Base-by-base conservation (phyloP, 2,797 vertebrate genomes). In the Taenioides sp. region DNA sequence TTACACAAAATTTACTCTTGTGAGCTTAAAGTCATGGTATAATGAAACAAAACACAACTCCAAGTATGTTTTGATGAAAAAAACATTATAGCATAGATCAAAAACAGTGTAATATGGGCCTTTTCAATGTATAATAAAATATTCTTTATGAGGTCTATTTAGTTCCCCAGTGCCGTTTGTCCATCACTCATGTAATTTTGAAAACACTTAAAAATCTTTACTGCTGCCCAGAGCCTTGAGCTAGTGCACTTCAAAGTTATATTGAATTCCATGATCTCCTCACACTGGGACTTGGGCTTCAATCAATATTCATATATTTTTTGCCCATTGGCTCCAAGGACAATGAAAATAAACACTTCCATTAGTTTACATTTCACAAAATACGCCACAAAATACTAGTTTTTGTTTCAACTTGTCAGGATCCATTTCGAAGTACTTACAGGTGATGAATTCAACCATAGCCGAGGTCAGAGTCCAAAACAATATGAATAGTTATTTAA, bases 221-320 rank as follows among this genome's bases (percentile, higher is more conserved):
- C 77, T 1, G 23, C 0, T 58, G 75, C 69, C 80, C 71, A 83
- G 65, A 84, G 79, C 83, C 69, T n/a, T 5, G 1, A 73, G 69
- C 20, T 52, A 49, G 74, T 54, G 79, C 49, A 77, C 72, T 83
- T 81, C 81, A 84, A 79, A 85, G 58, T 69, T 75, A 68, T 81
- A 72, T 60, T 66, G 77, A 79, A 72, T 77, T 72, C 61, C 58
- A 65, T 63, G 72, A 85, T 85, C 80, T 87, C 65, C 57, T 74
- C 68, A 72, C 77, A 80, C 75, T 52, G 69, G 61, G 65, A 85
- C 62, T 65, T 22, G 40, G 23, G 34, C 73, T 69, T 31, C 58
- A 73, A 89, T 91, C 43, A 47, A 82, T 79, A 89, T 90, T 84
- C 85, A 75, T 78, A 80, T 83, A 76, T 79, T 84, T 87, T 16